Base-by-base conservation (phyloP, 2,888 invertebrate species). In the Limnephilus lunatus region DNA sequence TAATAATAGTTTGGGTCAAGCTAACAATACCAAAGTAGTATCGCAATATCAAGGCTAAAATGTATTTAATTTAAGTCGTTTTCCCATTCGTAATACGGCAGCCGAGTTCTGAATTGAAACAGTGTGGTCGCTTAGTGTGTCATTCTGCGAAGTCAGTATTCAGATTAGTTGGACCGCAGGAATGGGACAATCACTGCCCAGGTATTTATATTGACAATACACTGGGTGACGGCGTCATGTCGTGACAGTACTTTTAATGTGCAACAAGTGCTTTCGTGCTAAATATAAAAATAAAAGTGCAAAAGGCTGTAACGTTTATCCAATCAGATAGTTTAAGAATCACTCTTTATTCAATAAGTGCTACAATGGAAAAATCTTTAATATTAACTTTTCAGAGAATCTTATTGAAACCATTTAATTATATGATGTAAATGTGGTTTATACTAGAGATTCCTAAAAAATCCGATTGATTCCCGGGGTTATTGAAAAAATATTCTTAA, bases 21-120 rank as follows among this genome's bases (percentile, higher is more conserved):
- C 14, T 35, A 32, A 83, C 30, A 35, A 83, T 83, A 25, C 19
- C 35, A 83, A 83, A 44, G 11, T 15, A 44, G 48, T 44, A 88
- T 9, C 68, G 32, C 68, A 80, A 88, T 88, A 88, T 88, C 80
- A 68, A 88, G 88, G 80, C 31, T 88, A 88, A 80, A 88, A 32
- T n/a, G 68, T n/a, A 68, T 68, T 30, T 86, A 48, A 44, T 48
- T 48, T 19, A 53, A 32, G 80, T 68, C 80, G 9, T 68, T 68
- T 68, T 68, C 68, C 68, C 25, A 68, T 44, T 86, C 86, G 88
- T 88, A 80, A 88, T 80, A 88, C 53, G 39, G 68, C 80, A 68
- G 88, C 88, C 15, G 32, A 19, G n/a, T 30, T n/a, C 39, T 88
- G 68, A 15, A 53, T 68, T 25, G 68, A 68, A 68, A 88, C 7